phyloP scores from a whole-genome alignment of 35 echinoderm and acorn worm species.

The Heliocidaris erythrogramma region DNA sequence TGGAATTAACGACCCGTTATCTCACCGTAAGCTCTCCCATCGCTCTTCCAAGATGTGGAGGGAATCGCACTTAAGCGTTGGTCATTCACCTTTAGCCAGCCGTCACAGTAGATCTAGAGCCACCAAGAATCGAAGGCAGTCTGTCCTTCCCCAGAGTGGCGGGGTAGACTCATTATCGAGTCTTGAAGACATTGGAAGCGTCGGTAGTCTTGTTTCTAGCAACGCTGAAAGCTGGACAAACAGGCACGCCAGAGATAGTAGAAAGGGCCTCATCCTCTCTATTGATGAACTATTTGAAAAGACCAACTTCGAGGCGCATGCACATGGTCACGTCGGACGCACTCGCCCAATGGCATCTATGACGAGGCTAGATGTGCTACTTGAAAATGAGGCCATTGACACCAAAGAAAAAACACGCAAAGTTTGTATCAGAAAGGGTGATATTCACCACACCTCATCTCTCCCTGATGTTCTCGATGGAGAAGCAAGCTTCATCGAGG shows the following conservation, averaged over 20 bases:
- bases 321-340: constrained; percentile 65
- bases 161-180: constrained; percentile 46
- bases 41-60: constrained; percentile 31
- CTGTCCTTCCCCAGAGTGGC: background rate
- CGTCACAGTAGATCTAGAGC: background rate
- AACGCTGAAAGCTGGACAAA: constrained; percentile 26
- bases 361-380: constrained; percentile 64
- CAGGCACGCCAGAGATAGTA: constrained; percentile 15
- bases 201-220: constrained; percentile 50
- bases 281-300: constrained; percentile 81
- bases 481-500: constrained; percentile 89
- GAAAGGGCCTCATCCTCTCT: constrained; percentile 58
- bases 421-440: background rate
- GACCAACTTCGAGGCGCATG: constrained; percentile 66
- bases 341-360: constrained; percentile 77
- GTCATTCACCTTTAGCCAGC: background rate
- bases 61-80: background rate
- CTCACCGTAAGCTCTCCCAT: background rate
- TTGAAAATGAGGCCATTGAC: constrained; percentile 58
- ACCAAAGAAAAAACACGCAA: background rate
- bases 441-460: constrained; percentile 59
- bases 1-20: background rate
- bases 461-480: constrained; percentile 83
- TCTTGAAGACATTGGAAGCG: constrained; percentile 53
- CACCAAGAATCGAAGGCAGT: background rate